Evolutionary conservation across 2,888 invertebrate genomes (phyloP), one percentile per base, ranked within the genome.

Genomic region (Nezara viridula): DNA sequence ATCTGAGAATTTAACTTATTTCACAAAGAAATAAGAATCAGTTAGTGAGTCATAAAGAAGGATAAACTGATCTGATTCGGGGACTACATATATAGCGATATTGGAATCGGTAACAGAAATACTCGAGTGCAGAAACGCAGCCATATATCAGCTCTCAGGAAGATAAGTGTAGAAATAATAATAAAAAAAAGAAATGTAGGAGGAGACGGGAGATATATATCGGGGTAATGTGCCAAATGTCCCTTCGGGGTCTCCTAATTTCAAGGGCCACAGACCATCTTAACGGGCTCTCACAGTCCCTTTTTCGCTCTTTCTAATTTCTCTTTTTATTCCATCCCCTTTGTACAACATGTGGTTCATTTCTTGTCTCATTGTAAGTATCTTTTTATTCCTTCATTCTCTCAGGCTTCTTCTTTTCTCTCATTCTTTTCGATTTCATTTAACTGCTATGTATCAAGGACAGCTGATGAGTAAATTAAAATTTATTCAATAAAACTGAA

Each of bases 321-420:
- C 66, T 73, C 81, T 81, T 81, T 81, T 44, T 81, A 44, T 81
- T 44, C 44, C 44, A 44, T 81, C 10, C 44, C 81, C 81, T n/a
- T 81, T 81, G 81, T 81, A 81, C 81, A 81, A 81, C 81, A 81
- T 81, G 81, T 81, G 81, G 81, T 81, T n/a, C n/a, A 81, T 81
- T 21, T 81, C 44, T n/a, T 44, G 44, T 47, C 81, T n/a, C 9
- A 37, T 10, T 24, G 19, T 44, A 44, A n/a, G 37, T 37, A 44
- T 81, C 44, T 81, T 44, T 81, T 40, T 19, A 44, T 24, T 16
- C 27, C 60, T 27, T 27, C 60, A 60, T 60, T 60, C 27, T 27
- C 16, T 27, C n/a, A n/a, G n/a, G n/a, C n/a, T n/a, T n/a, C n/a
- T n/a, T n/a, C n/a, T n/a, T n/a, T n/a, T n/a, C n/a, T n/a, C n/a